phyloP scores from a whole-genome alignment of 1,140 invertebrate species.

The Homarus americanus region DNA sequence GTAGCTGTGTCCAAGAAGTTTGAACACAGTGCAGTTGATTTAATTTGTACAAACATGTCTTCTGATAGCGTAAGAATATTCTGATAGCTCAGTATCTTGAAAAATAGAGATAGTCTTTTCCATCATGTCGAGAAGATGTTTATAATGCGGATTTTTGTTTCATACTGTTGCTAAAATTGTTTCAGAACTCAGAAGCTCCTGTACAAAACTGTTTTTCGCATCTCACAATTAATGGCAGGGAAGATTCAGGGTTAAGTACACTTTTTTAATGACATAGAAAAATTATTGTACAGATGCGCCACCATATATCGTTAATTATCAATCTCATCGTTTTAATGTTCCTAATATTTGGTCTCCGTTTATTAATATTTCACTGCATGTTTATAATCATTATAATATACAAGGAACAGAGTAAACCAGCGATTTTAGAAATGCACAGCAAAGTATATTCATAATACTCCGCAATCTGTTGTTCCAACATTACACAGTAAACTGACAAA shows the following conservation, averaged over 20 bases:
- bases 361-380: neutral
- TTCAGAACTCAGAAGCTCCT: no score
- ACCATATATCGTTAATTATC: neutral
- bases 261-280: neutral
- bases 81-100: neutral
- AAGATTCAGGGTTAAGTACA: slow-evolving; percentile 12
- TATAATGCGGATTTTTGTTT: no score
- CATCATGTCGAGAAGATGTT: neutral
- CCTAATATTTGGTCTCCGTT: neutral
- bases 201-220: no score
- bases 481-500: neutral
- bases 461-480: neutral
- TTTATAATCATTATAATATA: neutral
- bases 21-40: no score
- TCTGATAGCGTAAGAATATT: neutral
- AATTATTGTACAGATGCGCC: slow-evolving; percentile 6
- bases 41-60: neutral
- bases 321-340: neutral
- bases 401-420: neutral
- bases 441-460: neutral
- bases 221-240: neutral
- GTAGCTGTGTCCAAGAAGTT: neutral
- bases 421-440: neutral
- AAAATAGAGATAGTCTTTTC: neutral
- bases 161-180: neutral